Evolutionary conservation across 2,797 vertebrate species (phyloP), one percentile per base, ranked within the genome.

Genomic region (Chiroxiphia lanceolata): DNA sequence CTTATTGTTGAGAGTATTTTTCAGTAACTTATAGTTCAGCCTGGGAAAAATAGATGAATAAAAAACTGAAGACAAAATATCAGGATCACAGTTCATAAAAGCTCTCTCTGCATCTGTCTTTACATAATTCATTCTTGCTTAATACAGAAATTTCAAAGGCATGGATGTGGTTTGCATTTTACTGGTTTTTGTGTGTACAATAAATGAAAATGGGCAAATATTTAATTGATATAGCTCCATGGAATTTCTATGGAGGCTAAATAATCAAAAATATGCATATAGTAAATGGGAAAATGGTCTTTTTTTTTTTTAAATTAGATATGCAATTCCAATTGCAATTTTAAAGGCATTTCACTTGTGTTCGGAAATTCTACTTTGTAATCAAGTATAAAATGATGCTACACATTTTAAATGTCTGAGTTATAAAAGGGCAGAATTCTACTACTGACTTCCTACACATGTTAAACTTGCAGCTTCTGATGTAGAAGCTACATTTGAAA

Each of bases 1-100:
- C 93, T 97, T 97, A 96, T 97, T 93, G 91, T 93, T 94, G 69
- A 95, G 63, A 23, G 45, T 95, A 92, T 96, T 96, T 97, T 97
- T 96, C 93, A 92, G 94, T 95, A 97, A 90, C 71, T 94, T 29
- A 7, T 74, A 87, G 80, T 89, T 96, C 78, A 95, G 51, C 80
- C 90, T 93, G 80, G 80, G 68, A 93, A 97, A 94, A 97, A 82
- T 27, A 96, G 75, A 89, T 87, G 59, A 95, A 96, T 97, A 86
- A 96, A 96, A 90, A 83, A 6, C 17, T 50, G 19, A 83, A 74
- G 78, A 72, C 38, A 61, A 45, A 59, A 88, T 90, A 76, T 79
- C 87, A 92, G 91, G 74, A 70, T 85, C 72, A 15, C 48, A 68
- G 74, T 92, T 94, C 93, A 88, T 90, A 94, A 94, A 96, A 97